Conservation (phyloP, 2,113 vertebrate genomes). For the Corydoras maculifer region DNA sequence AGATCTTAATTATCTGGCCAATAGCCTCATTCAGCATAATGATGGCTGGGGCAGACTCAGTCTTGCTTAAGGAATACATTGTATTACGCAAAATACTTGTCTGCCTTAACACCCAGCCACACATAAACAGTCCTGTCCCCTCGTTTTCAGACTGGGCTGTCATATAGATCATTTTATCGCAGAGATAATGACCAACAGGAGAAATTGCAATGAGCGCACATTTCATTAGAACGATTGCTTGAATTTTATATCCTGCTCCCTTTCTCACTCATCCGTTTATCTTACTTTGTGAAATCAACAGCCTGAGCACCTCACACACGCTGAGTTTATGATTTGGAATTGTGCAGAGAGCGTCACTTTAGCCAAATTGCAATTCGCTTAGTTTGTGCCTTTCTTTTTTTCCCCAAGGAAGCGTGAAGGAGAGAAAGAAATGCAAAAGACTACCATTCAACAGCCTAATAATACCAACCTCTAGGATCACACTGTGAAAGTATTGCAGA, state of each 20-base stretch:
- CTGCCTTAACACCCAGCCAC: constrained; percentile 50
- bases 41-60: constrained; percentile 61
- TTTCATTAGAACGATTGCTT: constrained; percentile 65
- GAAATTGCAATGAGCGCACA: constrained; percentile 52
- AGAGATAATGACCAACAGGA: constrained; percentile 60
- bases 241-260: constrained; percentile 56
- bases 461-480: not conserved
- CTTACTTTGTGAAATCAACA: constrained; percentile 43
- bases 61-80: constrained; percentile 70
- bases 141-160: constrained; percentile 50
- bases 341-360: constrained; percentile 51
- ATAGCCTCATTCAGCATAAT: constrained; percentile 66
- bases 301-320: constrained; percentile 46
- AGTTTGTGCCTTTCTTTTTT: constrained; percentile 48
- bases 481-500: not conserved
- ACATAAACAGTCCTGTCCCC: constrained; percentile 52
- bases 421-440: constrained; percentile 2
- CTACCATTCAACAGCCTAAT: not conserved
- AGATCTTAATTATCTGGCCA: constrained; percentile 70
- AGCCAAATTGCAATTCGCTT: constrained; percentile 59
- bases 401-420: constrained; percentile 36
- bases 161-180: constrained; percentile 60
- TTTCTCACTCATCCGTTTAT: constrained; percentile 44
- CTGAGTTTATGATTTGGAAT: constrained; percentile 66
- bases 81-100: constrained; percentile 62